A percentile compares a stretch with the other conserved stretches of the same genome.
phyloP scores from a whole-genome alignment of 2,113 vertebrate species.

The Ammospiza caudacuta region DNA sequence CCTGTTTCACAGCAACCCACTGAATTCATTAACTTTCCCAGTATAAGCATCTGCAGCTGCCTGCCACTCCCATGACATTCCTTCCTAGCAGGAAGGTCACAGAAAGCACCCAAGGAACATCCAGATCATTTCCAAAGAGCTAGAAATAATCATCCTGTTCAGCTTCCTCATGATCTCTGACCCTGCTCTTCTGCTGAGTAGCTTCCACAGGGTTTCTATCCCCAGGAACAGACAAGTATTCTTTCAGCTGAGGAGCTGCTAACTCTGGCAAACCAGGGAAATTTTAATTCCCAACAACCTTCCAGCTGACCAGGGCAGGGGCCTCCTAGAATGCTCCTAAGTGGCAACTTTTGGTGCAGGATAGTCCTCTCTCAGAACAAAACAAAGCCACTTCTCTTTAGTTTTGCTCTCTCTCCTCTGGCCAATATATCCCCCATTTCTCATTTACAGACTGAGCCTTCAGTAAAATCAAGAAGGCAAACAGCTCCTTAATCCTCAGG shows the following conservation, averaged over 20 bases:
- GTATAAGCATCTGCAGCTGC: neutral
- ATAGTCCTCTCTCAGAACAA: neutral
- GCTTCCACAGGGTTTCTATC: neutral
- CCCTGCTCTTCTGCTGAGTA: neutral
- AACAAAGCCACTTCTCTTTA: neutral
- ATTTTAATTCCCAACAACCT: neutral
- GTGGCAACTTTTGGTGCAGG: neutral
- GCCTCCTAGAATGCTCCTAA: neutral
- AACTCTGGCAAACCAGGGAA: neutral
- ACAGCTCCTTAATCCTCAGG: neutral
- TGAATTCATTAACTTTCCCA: neutral
- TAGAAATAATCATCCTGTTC: neutral
- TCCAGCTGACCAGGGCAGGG: neutral
- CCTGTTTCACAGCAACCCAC: fast-evolving
- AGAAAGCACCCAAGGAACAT: neutral
- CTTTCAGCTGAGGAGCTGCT: neutral
- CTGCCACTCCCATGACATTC: neutral
- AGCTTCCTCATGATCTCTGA: neutral
- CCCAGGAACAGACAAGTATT: fast-evolving
- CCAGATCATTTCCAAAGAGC: neutral
- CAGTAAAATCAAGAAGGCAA: neutral
- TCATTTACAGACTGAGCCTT: neutral
- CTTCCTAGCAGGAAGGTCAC: neutral
- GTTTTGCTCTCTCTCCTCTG: neutral
- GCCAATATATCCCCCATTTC: neutral